Evolutionary conservation across 2,113 vertebrate species (phyloP).

Genomic region (Scopus umbretta): DNA sequence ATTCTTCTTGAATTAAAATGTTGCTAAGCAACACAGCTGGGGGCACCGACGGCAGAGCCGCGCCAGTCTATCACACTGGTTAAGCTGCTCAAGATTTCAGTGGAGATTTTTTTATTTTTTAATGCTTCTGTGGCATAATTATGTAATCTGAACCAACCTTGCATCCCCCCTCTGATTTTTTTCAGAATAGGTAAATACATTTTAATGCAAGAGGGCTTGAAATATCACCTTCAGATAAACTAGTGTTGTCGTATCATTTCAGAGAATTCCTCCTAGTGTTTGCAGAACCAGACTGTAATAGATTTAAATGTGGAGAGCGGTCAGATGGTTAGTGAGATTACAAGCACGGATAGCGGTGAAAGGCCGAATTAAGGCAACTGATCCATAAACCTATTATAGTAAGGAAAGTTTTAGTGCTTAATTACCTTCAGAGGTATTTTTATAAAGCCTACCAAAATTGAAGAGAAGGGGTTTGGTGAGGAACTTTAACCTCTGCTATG

Average conservation of each 20-base stretch:
- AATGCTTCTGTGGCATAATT: slow-evolving; percentile 62
- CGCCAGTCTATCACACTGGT: slow-evolving; percentile 75
- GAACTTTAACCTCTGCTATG: neutral
- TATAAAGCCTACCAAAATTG: neutral
- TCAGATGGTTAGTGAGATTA: slow-evolving; percentile 49
- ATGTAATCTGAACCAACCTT: slow-evolving; percentile 60
- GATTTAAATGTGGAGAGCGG: slow-evolving; percentile 4
- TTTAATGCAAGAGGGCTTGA: neutral
- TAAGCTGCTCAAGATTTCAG: slow-evolving; percentile 69
- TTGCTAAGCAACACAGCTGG: slow-evolving; percentile 91
- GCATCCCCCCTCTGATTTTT: slow-evolving; percentile 9
- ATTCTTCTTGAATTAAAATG: slow-evolving; percentile 89
- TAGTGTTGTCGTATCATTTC: neutral
- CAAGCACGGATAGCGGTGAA: neutral
- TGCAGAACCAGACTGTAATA: neutral
- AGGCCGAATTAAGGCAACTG: slow-evolving; percentile 36
- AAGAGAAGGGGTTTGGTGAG: neutral
- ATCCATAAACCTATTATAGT: slow-evolving; percentile 26
- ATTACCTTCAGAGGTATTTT: slow-evolving; percentile 13
- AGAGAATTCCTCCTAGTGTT: neutral
- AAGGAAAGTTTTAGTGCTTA: slow-evolving; percentile 12
- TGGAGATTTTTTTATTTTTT: slow-evolving; percentile 21
- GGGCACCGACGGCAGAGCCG: slow-evolving; percentile 68
- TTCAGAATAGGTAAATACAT: slow-evolving; percentile 14
- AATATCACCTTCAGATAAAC: neutral